Base-by-base conservation (phyloP, 2,797 vertebrate genomes). In the Synanceia verrucosa region DNA sequence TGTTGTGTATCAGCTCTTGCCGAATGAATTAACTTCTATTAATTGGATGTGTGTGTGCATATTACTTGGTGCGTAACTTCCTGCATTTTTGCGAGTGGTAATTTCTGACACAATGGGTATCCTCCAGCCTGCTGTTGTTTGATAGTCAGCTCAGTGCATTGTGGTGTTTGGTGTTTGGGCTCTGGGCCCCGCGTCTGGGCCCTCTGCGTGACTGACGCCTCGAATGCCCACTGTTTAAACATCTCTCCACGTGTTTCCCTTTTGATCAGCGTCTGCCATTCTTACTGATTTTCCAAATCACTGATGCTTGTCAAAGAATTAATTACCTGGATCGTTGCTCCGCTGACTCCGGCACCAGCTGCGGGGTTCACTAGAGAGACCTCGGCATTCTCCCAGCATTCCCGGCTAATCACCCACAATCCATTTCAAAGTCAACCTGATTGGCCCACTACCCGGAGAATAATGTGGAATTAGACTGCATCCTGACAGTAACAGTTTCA, bases 241-340 rank as follows among this genome's bases (percentile, higher is more conserved):
- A 93, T 92, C 90, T 83, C 90, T 84, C 83, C 85, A 87, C 82
- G 80, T 91, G 92, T 93, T 94, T 94, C 92, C 86, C 88, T 92
- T 94, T 93, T 93, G 91, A 94, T 94, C 92, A 92, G 88, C 68
- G 82, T 88, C 86, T 94, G 93, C 90, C 93, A 92, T 94, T 94
- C 90, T 93, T 91, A 90, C 93, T 93, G 93, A 94, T 95, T 94
- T 94, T 93, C 93, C 90, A 89, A 94, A 94, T 94, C 94, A 94
- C 91, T 91, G 91, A 94, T 93, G 93, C 93, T 93, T 93, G 93
- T 94, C 94, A 93, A 89, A 93, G 91, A 94, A 94, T 94, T 94
- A 94, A 95, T 95, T 94, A 95, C 91, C 93, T 93, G 93, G 92
- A 94, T 93, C 88, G 88, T 89, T 90, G 93, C 91, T 93, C 87